These are phyloP conservation scores for Mola mola DNA, from an alignment of 2,113 vertebrate genomes.

Conservation along the genomic window DNA sequence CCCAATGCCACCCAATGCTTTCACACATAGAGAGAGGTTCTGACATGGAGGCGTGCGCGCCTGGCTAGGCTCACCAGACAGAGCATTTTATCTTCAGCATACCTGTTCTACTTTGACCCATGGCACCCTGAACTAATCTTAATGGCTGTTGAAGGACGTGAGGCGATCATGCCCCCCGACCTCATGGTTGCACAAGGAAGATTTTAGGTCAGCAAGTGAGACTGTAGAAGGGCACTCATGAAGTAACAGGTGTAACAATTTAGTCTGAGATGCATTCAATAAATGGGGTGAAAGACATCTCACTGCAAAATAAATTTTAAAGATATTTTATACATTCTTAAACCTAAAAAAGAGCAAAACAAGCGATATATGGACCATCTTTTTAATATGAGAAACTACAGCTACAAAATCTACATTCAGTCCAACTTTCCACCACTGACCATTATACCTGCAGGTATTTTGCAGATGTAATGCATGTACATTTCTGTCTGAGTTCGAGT, in stretches of 20 bases:
- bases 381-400: too few species aligned
- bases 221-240: constrained; percentile 52
- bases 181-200: constrained; percentile 29
- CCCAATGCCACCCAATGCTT: constrained; percentile 48
- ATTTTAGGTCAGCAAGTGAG: constrained; percentile 37
- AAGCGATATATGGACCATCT: too few species aligned
- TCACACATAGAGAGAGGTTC: constrained; percentile 48
- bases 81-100: constrained; percentile 60
- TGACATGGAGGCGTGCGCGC: constrained; percentile 41
- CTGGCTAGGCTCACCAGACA: constrained; percentile 56
- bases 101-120: constrained; percentile 64
- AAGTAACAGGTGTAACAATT: constrained; percentile 21
- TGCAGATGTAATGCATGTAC: too few species aligned
- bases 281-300: too few species aligned
- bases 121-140: constrained; percentile 71
- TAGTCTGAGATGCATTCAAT: too few species aligned
- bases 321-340: too few species aligned
- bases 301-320: too few species aligned
- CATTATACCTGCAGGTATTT: too few species aligned
- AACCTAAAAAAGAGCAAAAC: too few species aligned
- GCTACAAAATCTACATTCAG: too few species aligned
- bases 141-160: constrained; percentile 60
- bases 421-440: too few species aligned
- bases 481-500: too few species aligned
- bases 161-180: constrained; percentile 62